Base-by-base conservation (phyloP, 2,888 invertebrate species). In the Ormia ochracea region DNA sequence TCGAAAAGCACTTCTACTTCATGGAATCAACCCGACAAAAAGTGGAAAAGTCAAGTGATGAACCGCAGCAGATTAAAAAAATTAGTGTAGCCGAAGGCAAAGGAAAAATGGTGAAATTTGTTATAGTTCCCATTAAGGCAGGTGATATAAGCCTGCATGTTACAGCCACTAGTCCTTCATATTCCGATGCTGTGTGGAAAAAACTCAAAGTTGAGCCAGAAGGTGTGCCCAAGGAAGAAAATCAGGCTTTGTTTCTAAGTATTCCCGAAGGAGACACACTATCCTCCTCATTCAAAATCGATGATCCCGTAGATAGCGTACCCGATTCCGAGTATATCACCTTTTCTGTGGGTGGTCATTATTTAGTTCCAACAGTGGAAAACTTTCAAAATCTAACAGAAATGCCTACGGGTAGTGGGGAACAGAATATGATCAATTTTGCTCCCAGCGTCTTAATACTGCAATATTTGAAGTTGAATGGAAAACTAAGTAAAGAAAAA, bases 381-480 rank as follows among this genome's bases (percentile, higher is more conserved):
- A 94, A 96, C 87, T 89, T 96, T 41, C 93, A 94, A 38, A 91
- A 92, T 84, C 90, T 97, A 38, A 92, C 96, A 14, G 90, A 92
- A 70, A 91, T 96, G 88, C 96, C 98, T 0, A 95, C 94, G 43
- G 97, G 96, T 0, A 98, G 98, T 89, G 96, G 98, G 0, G 96
- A 96, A 87, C 96, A 98, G 88, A 98, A 98, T 76, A 94, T 98
- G 92, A 91, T 97, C 4, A 95, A 96, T 78, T 94, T 99, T 86
- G 96, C 98, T 41, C 95, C 97, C 0, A 96, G 96, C 83, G 93
- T 98, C 82, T 94, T 97, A 54, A 92, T 97, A 54, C 90, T 96
- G 5, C 94, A 96, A 85, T 98, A 99, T 87, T 91, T 99, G 73
- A 93, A 93, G 78, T 94, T 48, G 0, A 52, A 36, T 23, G 45